Base-by-base conservation (phyloP, 1,140 invertebrate genomes). In the Homarus americanus region DNA sequence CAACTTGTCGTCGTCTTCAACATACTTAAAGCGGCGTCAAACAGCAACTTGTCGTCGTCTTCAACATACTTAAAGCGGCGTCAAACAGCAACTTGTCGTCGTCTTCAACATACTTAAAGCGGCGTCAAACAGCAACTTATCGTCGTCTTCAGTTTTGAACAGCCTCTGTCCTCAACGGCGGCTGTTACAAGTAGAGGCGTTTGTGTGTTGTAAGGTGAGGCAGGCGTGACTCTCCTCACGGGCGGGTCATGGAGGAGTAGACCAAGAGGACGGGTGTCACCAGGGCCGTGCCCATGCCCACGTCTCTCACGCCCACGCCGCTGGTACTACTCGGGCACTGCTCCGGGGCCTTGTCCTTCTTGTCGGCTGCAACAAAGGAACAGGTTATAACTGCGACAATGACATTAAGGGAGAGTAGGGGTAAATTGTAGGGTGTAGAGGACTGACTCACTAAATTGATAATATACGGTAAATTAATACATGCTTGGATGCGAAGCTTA, bases 51-150 rank as follows among this genome's bases (percentile, higher is more conserved):
- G 38, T 69, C 44, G 66, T 69, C 72, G 69, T 73, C 83, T 86
- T 86, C 72, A 86, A 88, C 86, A 88, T 78, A 88, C 86, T 88
- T 82, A 53, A 88, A 88, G 78, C 86, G 86, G 86, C 78, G 82
- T 58, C 86, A 66, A 88, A 79, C 86, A 82, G 86, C 86, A 88
- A 88, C 86, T 58, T 82, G 69, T 49, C 78, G 76, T 78, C 63
- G 41, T 34, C 83, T 86, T 86, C 83, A 76, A 20, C 66, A 86
- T 86, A 73, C 83, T 86, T 86, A 73, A 86, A 86, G 83, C 83
- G 83, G 53, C 83, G 73, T 73, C 72, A 86, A 84, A 72, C 58
- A 85, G 40, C 82, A 49, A 69, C 66, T 73, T 32, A n/a, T 69
- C 44, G 66, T 69, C 72, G 69, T 73, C 83, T 86, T 86, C 72